A percentile compares a stretch with the other conserved stretches of the same genome.
These are phyloP conservation scores for Esox lucius DNA, from an alignment of 2,797 vertebrate species.

Conservation along the genomic window DNA sequence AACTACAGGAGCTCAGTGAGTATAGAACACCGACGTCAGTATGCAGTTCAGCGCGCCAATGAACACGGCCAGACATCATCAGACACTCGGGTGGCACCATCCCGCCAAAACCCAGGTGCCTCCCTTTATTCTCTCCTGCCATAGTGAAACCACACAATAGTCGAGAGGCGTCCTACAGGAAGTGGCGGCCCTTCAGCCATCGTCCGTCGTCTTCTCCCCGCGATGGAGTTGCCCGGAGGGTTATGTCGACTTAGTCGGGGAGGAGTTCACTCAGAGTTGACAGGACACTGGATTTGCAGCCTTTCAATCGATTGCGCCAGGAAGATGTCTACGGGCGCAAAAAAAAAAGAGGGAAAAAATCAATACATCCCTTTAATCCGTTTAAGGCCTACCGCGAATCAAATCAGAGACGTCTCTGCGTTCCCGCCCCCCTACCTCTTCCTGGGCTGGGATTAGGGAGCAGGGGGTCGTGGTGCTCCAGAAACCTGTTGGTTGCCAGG, in stretches of 20 bases:
- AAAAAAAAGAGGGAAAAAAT: slow-evolving; percentile 47
- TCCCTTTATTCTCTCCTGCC: no score
- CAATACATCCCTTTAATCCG: slow-evolving; percentile 66
- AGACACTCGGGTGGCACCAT: no score
- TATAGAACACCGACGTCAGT: neutral
- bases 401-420: slow-evolving; percentile 54
- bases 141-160: neutral
- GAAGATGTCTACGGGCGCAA: slow-evolving; percentile 45
- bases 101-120: no score
- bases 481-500: slow-evolving; percentile 67
- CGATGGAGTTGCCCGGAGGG: no score
- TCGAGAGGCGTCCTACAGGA: neutral
- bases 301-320: slow-evolving; percentile 63
- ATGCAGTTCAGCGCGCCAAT: neutral
- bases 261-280: slow-evolving; percentile 48
- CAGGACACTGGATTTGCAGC: slow-evolving; percentile 57
- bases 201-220: no score
- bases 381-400: slow-evolving; percentile 64
- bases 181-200: neutral
- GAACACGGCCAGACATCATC: no score
- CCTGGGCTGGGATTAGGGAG: slow-evolving; percentile 61
- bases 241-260: slow-evolving; percentile 16
- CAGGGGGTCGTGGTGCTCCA: slow-evolving; percentile 49
- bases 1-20: slow-evolving; percentile 96
- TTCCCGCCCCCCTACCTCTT: slow-evolving; percentile 49